Evolutionary conservation across 2,888 invertebrate species (phyloP).

Genomic region (Baronia brevicornis): DNA sequence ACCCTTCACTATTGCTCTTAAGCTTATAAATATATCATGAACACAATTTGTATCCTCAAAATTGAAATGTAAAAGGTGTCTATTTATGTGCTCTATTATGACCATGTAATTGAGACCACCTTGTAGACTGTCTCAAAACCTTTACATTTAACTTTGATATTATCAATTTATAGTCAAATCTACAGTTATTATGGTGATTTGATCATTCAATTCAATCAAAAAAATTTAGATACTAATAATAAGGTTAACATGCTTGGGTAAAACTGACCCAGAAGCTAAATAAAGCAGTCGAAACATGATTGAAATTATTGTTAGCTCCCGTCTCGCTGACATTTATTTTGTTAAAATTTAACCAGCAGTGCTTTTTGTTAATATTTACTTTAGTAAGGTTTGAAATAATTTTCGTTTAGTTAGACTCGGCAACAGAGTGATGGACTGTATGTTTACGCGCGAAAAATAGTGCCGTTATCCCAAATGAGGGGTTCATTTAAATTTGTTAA

Average conservation of each 20-base stretch:
- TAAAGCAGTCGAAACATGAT: conserved; percentile 37
- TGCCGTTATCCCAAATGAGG: conserved; percentile 36
- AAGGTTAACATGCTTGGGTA: conserved; percentile 11
- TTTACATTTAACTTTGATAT: conserved; percentile 25
- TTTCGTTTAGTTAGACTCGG: conserved; percentile 63
- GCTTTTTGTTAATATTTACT: conserved; percentile 61
- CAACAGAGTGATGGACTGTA: conserved; percentile 56
- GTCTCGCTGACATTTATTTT: conserved; percentile 51
- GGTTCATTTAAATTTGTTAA: conserved; percentile 58
- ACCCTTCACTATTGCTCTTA: too few relatives aligned
- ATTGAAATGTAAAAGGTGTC: too few relatives aligned
- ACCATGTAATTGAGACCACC: conserved; percentile 5
- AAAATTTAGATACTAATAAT: conserved; percentile 6
- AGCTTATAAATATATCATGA: too few relatives aligned
- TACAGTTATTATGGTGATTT: conserved; percentile 42
- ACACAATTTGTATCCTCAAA: too few relatives aligned
- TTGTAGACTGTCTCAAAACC: conserved; percentile 11
- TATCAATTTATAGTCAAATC: conserved; percentile 35
- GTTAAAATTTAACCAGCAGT: conserved; percentile 57
- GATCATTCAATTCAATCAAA: conserved; percentile 27
- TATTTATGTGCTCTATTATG: conserved; percentile 3
- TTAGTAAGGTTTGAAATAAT: conserved; percentile 52
- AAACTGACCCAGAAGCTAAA: conserved; percentile 14
- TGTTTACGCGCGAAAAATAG: conserved; percentile 42
- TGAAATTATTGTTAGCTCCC: conserved; percentile 49